Evolutionary conservation across 2,113 vertebrate genomes (phyloP).

Genomic region (Lates calcarifer): DNA sequence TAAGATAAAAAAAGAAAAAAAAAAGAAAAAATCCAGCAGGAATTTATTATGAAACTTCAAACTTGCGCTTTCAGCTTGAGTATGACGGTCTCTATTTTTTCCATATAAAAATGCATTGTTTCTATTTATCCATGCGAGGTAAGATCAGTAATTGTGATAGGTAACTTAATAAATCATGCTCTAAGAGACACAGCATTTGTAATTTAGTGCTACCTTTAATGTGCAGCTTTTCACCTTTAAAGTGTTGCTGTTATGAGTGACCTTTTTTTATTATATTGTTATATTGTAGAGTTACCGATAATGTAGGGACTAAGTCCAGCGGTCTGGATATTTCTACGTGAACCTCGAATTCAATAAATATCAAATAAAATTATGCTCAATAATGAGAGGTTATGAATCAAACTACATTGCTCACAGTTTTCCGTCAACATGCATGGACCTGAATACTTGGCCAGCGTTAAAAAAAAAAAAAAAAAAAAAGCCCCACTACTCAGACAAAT

Average conservation of each 20-base stretch:
- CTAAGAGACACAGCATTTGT: background rate
- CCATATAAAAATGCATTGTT: background rate
- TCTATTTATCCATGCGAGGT: background rate
- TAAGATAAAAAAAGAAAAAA: background rate
- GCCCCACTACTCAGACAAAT: slow-evolving; percentile 50
- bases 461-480: slow-evolving; percentile 52
- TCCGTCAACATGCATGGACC: slow-evolving; percentile 28
- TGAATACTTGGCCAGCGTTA: slow-evolving; percentile 7
- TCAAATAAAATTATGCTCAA: slow-evolving; percentile 36
- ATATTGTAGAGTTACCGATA: slow-evolving; percentile 39
- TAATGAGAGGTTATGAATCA: slow-evolving; percentile 34
- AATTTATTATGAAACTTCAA: background rate
- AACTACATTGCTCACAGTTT: slow-evolving; percentile 32
- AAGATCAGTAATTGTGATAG: background rate
- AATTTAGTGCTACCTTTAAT: background rate
- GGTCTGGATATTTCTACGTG: slow-evolving; percentile 19
- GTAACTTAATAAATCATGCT: slow-evolving; percentile 16
- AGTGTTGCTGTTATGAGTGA: slow-evolving; percentile 6
- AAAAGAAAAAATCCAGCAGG: background rate
- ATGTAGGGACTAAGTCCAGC: background rate
- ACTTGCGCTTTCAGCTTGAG: background rate
- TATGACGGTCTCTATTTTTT: background rate
- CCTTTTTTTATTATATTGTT: slow-evolving; percentile 1
- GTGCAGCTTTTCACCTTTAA: slow-evolving; percentile 10
- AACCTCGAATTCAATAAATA: slow-evolving; percentile 55